These are phyloP conservation scores for Biston stratarius DNA, from an alignment of 2,888 invertebrate species.

Conservation along the genomic window DNA sequence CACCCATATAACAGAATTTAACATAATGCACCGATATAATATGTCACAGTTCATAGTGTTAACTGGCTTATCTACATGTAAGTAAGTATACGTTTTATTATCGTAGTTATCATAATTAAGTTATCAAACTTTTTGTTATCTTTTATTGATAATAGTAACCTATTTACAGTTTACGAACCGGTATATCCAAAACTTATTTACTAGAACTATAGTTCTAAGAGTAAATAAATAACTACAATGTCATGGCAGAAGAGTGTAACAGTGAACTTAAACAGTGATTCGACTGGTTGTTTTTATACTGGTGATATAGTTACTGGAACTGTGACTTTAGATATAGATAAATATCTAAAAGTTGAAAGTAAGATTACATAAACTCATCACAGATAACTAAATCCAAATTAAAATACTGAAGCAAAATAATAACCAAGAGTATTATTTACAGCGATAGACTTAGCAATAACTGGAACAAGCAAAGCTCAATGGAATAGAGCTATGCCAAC, in stretches of 20 bases:
- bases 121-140: constrained; percentile 1
- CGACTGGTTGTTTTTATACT: constrained; percentile 68
- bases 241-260: constrained; percentile 62
- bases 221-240: constrained; percentile 52
- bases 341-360: constrained; percentile 69
- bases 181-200: not conserved
- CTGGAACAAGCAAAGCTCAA: constrained; percentile 68
- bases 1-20: too few relatives aligned
- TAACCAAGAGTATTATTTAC: constrained; percentile 42
- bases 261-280: constrained; percentile 69
- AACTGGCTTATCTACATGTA: constrained; percentile 4
- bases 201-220: too few relatives aligned
- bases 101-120: constrained; percentile 3
- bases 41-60: too few relatives aligned
- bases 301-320: constrained; percentile 77
- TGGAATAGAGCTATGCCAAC: constrained; percentile 74
- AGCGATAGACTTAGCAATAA: constrained; percentile 70
- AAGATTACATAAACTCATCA: constrained; percentile 35
- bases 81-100: not conserved
- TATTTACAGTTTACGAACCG: not conserved
- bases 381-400: not conserved
- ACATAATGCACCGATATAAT: too few relatives aligned
- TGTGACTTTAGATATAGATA: constrained; percentile 67
- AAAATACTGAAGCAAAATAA: not conserved
- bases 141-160: not conserved